Evolutionary conservation across 1,140 invertebrate species (phyloP).

Genomic region (Episyrphus balteatus): DNA sequence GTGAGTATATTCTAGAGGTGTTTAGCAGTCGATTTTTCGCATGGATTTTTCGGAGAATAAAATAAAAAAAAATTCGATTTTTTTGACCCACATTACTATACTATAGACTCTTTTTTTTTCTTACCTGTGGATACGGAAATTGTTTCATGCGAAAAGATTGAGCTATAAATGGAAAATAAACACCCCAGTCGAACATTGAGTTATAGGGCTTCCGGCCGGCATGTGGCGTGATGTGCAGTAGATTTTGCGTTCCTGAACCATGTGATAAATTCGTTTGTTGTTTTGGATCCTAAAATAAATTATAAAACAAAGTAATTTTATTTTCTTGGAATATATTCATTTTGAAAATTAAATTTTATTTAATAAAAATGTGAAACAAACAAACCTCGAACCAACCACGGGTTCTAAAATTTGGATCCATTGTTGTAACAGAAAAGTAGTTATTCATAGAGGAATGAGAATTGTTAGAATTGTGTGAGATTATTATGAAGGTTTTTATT

Average conservation of each 20-base stretch:
- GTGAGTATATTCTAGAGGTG: too few relatives aligned
- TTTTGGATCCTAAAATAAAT: constrained; percentile 22
- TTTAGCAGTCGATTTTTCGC: too few relatives aligned
- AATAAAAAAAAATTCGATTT: too few relatives aligned
- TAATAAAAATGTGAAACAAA: background rate
- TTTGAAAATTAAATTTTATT: background rate
- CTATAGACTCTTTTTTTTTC: too few relatives aligned
- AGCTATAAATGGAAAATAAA: constrained; percentile 35
- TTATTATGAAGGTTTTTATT: too few relatives aligned
- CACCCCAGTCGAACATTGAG: constrained; percentile 21
- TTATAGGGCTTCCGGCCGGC: constrained; percentile 24
- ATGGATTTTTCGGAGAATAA: too few relatives aligned
- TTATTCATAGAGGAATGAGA: too few relatives aligned
- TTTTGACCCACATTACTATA: too few relatives aligned
- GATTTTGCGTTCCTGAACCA: constrained; percentile 29
- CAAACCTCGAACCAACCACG: constrained; percentile 29
- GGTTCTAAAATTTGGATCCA: constrained; percentile 10
- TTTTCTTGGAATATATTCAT: background rate
- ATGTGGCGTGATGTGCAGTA: constrained; percentile 29
- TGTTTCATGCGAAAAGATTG: constrained; percentile 35
- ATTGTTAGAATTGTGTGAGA: too few relatives aligned
- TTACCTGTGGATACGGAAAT: constrained; percentile 27
- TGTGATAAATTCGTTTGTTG: constrained; percentile 18
- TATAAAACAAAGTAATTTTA: background rate
- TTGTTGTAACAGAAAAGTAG: too few relatives aligned